Base-by-base conservation (phyloP, 2,113 vertebrate genomes). In the Laterallus jamaicensis region DNA sequence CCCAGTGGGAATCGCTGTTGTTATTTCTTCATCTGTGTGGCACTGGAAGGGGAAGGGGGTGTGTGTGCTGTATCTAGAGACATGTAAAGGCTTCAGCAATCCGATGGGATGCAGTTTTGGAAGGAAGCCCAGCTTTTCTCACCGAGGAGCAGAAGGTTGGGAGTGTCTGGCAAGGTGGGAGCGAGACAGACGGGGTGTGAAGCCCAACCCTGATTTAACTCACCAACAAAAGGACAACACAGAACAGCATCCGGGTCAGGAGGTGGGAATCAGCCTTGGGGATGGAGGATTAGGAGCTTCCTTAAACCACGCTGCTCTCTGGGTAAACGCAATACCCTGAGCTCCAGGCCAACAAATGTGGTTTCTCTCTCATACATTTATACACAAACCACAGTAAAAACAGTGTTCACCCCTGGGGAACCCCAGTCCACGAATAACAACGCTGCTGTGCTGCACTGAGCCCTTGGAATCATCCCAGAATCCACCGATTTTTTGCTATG, bases 301-400 rank as follows among this genome's bases (percentile, higher is more conserved):
- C 68, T 74, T 50, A n/a, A 78, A 50, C 47, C 44, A 39, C 0
- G 0, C 24, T 12, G 67, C 37, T 88, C 64, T 44, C 22, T 3
- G 35, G 54, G 32, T 55, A 42, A 90, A 73, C 0, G 5, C 19
- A 66, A 58, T 3, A 0, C 50, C 47, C 71, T 15, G 3, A 4
- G 40, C 47, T 69, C 54, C 71, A 80, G 40, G 67, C 44, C 55
- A 90, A 49, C 44, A 80, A 60, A 90, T 21, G 32, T 8, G 71
- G 60, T 66, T 79, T 82, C 75, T 59, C 75, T 59, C 56, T 77
- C 66, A 49, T 40, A 39, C 25, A 70, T 73, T 75, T 90, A 78
- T 8, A 83, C 16, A 59, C 47, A 81, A 95, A 84, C 39, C 76
- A 78, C 47, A 88, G 28, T 70, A 49, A 79, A 83, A 88, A 11